Base-by-base conservation (phyloP, 2,888 invertebrate genomes). In the Octodonta nipae region DNA sequence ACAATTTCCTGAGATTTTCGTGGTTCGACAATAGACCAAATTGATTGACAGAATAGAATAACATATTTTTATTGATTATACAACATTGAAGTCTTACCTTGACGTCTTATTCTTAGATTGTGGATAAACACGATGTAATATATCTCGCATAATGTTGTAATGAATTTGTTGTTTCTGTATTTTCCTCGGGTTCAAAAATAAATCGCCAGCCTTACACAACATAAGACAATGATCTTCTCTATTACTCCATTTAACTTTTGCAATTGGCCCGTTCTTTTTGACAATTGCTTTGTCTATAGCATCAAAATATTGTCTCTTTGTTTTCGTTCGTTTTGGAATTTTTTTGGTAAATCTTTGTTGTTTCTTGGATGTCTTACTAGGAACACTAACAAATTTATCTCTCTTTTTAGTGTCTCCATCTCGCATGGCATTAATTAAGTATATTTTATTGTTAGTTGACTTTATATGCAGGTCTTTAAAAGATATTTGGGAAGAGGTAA, bases 161-260 rank as follows among this genome's bases (percentile, higher is more conserved):
- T 59, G 51, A 11, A 70, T 55, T 3, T 58, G 35, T 35, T 66
- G 62, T 29, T 60, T 61, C 4, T 60, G 57, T 1, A 52, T 54
- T 40, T 61, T 40, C 10, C 30, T 61, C 0, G 64, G 63, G 29
- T 61, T 67, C 10, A 77, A 56, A 41, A 73, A 69, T 35, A 68
- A 52, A 40, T 68, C 66, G 0, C 75, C 76, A 0, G 77, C 73
- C 44, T 76, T 75, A 41, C 75, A 73, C 39, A 83, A 65, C 27
- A 78, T 59, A 2, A 85, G 52, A 33, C 79, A 58, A 26, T 71
- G 71, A 56, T 84, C 83, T 56, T 86, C 85, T 20, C 67, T 63
- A 0, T 67, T 52, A 5, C 67, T 64, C 81, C 83, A 86, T 5
- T 66, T 65, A 0, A 77, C 72, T 4, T 70, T 64, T 13, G 70